These are phyloP conservation scores for Holothuria leucospilota DNA, from an alignment of 53 echinoderm and acorn worm genomes.

Conservation along the genomic window DNA sequence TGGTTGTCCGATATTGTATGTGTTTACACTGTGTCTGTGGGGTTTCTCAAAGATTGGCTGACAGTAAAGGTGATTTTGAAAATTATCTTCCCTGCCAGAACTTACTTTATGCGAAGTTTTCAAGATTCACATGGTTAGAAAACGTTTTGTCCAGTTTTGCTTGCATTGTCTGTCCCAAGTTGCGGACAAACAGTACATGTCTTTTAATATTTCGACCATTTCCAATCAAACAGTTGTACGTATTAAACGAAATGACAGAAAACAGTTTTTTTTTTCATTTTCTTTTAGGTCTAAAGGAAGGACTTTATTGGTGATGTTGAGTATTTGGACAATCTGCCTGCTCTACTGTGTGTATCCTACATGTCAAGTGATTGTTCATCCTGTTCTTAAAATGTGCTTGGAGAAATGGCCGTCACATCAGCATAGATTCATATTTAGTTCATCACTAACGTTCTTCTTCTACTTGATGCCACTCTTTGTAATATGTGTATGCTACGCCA, in stretches of 20 bases:
- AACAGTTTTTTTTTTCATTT: too few species aligned
- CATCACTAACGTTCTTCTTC: conserved; percentile 71
- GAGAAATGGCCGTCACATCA: conserved; percentile 67
- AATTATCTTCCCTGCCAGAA: background rate
- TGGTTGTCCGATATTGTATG: too few species aligned
- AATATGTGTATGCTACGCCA: conserved; percentile 81
- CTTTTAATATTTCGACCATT: too few species aligned
- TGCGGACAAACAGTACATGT: too few species aligned
- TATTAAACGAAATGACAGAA: too few species aligned
- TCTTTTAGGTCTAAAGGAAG: conserved; percentile 74
- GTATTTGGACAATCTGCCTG: conserved; percentile 77
- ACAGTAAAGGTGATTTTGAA: background rate
- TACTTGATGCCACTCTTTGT: conserved; percentile 79
- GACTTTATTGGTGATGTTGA: conserved; percentile 64
- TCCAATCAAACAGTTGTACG: too few species aligned
- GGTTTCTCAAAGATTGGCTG: background rate
- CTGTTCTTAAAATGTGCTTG: conserved; percentile 53
- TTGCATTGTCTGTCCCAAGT: too few species aligned
- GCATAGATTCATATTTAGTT: conserved; percentile 62
- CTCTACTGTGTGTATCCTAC: conserved; percentile 50
- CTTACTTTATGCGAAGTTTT: background rate
- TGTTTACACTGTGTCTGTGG: background rate
- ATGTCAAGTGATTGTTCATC: conserved; percentile 11
- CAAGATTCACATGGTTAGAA: background rate
- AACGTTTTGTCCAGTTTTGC: background rate